phyloP scores from a whole-genome alignment of 1,140 invertebrate species.

The Hestina assimilis region DNA sequence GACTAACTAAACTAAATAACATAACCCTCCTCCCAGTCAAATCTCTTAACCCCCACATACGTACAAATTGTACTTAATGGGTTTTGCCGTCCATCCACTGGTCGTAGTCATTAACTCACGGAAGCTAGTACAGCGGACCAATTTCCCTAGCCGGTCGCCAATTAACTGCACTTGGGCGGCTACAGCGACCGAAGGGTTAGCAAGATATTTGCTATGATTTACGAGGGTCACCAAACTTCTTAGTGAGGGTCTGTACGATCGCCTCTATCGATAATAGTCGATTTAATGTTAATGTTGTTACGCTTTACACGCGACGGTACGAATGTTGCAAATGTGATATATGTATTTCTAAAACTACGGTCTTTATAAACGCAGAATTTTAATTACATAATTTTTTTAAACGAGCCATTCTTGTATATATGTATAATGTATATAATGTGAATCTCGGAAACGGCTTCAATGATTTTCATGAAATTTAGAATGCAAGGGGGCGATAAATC shows the following conservation, averaged over 20 bases:
- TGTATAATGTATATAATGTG: no score
- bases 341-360: no score
- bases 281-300: neutral
- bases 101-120: conserved; percentile 70
- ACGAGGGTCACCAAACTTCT: conserved; percentile 38
- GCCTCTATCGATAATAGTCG: conserved; percentile 13
- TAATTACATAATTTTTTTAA: no score
- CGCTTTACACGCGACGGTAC: neutral
- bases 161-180: conserved; percentile 67
- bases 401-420: no score
- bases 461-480: no score
- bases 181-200: conserved; percentile 59
- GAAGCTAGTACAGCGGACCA: conserved; percentile 69
- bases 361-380: no score
- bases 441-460: no score
- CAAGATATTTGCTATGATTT: conserved; percentile 73
- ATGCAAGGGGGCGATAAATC: no score
- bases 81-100: conserved; percentile 65
- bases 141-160: conserved; percentile 67
- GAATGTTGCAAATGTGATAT: no score
- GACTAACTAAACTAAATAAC: neutral
- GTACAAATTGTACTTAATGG: conserved; percentile 70
- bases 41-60: conserved; percentile 51
- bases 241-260: conserved; percentile 8
- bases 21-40: conserved; percentile 25